These are phyloP conservation scores for Lophotriccus pileatus DNA, from an alignment of 2,797 vertebrate genomes.

Conservation along the genomic window DNA sequence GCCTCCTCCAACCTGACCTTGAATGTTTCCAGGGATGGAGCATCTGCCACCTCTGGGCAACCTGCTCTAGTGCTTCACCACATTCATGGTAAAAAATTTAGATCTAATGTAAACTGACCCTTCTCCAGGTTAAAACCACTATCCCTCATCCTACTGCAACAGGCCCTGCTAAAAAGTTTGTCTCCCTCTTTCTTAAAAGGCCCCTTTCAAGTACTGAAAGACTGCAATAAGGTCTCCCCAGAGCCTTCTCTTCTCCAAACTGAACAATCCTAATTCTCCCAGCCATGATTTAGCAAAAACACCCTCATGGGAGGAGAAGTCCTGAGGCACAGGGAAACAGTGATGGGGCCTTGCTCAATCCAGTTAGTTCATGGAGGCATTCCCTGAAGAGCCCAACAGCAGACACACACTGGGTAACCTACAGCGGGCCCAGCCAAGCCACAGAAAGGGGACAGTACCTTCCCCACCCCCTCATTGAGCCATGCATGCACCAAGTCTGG, in stretches of 20 bases:
- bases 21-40: neutral
- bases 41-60: neutral
- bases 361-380: neutral
- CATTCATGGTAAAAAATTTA: neutral
- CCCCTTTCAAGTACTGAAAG: neutral
- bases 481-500: rapidly evolving
- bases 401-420: neutral
- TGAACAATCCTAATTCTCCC: neutral
- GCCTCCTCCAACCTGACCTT: neutral
- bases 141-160: neutral
- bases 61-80: neutral
- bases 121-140: neutral
- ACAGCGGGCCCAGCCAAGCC: neutral
- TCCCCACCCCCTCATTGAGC: neutral
- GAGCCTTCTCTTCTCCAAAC: neutral
- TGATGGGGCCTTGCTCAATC: neutral
- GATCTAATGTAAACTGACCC: neutral
- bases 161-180: neutral
- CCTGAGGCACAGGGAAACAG: neutral
- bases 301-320: neutral
- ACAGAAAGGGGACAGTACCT: neutral
- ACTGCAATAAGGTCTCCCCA: neutral
- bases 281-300: neutral
- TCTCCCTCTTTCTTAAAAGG: neutral
- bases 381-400: neutral